These are phyloP conservation scores for Spisula subtruncata DNA, from an alignment of 2,888 invertebrate species.

Conservation along the genomic window DNA sequence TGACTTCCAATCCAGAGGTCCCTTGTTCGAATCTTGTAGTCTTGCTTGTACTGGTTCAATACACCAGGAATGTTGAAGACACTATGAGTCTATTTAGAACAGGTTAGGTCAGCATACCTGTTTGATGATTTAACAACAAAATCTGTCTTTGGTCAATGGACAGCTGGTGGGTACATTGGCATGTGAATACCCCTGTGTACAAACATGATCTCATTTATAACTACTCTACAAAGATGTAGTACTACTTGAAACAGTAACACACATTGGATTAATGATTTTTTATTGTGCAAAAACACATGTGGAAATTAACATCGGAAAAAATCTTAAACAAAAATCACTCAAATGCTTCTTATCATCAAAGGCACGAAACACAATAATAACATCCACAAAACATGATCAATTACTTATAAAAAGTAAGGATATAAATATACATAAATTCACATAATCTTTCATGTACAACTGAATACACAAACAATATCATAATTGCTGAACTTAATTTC, in stretches of 20 bases:
- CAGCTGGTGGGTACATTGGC: too few relatives aligned
- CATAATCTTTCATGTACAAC: not conserved
- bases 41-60: too few relatives aligned
- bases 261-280: not conserved
- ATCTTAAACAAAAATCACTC: constrained; percentile 19
- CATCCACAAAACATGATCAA: not conserved
- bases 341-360: not conserved
- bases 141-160: too few relatives aligned
- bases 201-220: too few relatives aligned
- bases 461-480: not conserved
- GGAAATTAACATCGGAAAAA: not conserved
- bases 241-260: not conserved
- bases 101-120: too few relatives aligned
- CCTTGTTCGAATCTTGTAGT: too few relatives aligned
- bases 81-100: too few relatives aligned
- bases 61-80: too few relatives aligned
- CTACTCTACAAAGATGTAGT: not conserved
- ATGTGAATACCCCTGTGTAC: too few relatives aligned
- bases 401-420: not conserved
- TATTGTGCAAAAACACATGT: constrained; percentile 48
- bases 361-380: not conserved
- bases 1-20: too few relatives aligned
- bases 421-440: not conserved
- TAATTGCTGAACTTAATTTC: not conserved
- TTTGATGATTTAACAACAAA: too few relatives aligned